Conservation (phyloP, 2,888 invertebrate species). For the Melipona bicolor region DNA sequence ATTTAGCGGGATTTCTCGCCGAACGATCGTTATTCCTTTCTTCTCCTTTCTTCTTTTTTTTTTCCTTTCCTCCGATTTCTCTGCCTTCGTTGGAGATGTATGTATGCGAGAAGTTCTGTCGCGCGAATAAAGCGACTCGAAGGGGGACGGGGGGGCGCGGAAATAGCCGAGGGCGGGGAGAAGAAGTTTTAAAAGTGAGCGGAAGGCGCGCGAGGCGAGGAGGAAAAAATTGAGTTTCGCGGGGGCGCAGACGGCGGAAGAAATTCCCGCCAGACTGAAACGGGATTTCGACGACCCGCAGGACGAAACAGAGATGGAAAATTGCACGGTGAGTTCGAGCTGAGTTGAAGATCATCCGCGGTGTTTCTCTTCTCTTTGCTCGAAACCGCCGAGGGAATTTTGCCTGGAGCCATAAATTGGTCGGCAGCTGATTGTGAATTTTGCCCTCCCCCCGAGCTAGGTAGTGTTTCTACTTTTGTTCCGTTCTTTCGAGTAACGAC, state of each 20-base stretch:
- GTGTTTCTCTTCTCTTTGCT: neutral
- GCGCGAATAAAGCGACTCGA: conserved; percentile 17
- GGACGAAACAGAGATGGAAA: neutral
- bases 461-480: too few relatives aligned
- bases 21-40: conserved; percentile 1
- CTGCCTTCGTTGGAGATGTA: conserved; percentile 4
- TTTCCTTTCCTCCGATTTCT: too few relatives aligned
- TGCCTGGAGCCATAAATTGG: neutral
- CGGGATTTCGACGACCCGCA: conserved; percentile 14
- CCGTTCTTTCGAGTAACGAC: too few relatives aligned
- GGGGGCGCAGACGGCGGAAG: conserved; percentile 22
- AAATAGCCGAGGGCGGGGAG: conserved; percentile 3
- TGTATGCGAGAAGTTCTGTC: conserved; percentile 17
- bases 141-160: neutral
- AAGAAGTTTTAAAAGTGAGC: conserved; percentile 33
- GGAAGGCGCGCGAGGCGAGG: conserved; percentile 19
- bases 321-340: neutral
- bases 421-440: neutral
- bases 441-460: too few relatives aligned
- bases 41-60: too few relatives aligned
- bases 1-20: neutral
- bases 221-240: conserved; percentile 36
- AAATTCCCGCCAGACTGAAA: conserved; percentile 8
- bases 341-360: neutral
- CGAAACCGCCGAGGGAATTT: neutral